Conservation (phyloP, 2,888 invertebrate species). For the Heterodera filipjevi region DNA sequence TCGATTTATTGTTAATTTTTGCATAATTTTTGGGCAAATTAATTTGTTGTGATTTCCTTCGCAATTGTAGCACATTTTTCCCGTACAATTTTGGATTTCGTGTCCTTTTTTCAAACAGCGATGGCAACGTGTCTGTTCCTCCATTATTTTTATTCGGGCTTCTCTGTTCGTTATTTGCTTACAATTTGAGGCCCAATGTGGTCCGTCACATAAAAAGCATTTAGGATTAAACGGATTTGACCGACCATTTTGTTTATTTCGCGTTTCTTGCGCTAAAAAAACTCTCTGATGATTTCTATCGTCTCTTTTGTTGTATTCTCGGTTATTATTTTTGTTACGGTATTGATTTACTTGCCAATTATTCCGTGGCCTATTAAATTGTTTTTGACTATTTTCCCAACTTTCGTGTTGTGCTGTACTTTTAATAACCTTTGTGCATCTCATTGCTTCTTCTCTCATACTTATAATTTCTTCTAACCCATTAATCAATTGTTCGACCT, state of each 20-base stretch:
- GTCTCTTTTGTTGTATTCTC: neutral
- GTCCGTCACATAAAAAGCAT: neutral
- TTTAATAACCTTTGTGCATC: neutral
- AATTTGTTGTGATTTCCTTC: neutral
- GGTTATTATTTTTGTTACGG: neutral
- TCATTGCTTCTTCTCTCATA: neutral
- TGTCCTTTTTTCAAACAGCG: neutral
- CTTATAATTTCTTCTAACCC: neutral
- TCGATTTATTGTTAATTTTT: neutral
- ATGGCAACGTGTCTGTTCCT: neutral
- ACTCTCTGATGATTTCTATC: neutral
- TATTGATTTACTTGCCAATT: neutral
- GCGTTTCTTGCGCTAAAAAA: neutral
- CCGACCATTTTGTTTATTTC: neutral
- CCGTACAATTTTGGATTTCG: neutral
- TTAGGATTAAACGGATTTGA: neutral
- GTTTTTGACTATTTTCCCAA: neutral
- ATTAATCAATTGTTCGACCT: neutral
- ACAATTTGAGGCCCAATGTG: neutral
- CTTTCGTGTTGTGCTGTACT: neutral
- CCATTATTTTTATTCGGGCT: neutral
- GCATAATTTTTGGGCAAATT: neutral
- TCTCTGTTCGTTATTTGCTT: neutral
- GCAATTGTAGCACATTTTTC: neutral
- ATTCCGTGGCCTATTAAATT: neutral